Evolutionary conservation across 2,113 vertebrate species (phyloP).

Genomic region (Eublepharis macularius): DNA sequence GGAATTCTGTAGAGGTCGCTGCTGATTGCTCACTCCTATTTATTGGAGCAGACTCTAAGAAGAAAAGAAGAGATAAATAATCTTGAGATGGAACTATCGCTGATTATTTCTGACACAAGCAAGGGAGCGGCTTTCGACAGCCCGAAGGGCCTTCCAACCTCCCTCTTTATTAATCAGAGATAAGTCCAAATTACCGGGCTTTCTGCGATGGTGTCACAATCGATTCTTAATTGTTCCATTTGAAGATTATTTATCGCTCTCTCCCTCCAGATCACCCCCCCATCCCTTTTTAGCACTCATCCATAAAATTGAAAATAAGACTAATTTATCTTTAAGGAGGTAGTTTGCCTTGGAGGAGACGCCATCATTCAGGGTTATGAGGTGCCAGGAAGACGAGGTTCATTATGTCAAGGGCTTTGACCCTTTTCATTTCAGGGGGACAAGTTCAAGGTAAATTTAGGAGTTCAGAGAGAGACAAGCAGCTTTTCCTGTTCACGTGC

Average conservation of each 20-base stretch:
- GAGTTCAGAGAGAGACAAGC: conserved; percentile 19
- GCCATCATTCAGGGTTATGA: neutral
- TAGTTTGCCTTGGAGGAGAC: neutral
- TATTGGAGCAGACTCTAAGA: conserved; percentile 52
- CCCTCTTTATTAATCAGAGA: conserved; percentile 54
- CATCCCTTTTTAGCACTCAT: conserved; percentile 11
- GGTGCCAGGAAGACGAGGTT: conserved; percentile 25
- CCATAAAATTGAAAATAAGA: conserved; percentile 54
- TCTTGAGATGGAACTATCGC: conserved; percentile 54
- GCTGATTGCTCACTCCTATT: conserved; percentile 43
- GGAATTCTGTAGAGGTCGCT: conserved; percentile 41
- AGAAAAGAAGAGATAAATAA: conserved; percentile 65
- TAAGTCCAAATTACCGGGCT: conserved; percentile 54
- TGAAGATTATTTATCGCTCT: conserved; percentile 63
- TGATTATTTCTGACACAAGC: conserved; percentile 61
- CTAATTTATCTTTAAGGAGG: conserved; percentile 50
- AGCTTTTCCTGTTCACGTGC: neutral
- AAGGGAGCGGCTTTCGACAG: conserved; percentile 47
- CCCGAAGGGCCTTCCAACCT: conserved; percentile 38
- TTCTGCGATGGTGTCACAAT: conserved; percentile 42
- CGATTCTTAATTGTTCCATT: conserved; percentile 64
- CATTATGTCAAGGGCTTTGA: neutral
- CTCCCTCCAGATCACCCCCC: conserved; percentile 22
- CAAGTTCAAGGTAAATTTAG: conserved; percentile 37
- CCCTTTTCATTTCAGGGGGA: conserved; percentile 13